Conservation (phyloP, 1,140 invertebrate species). For the Drosophila fuyamai region DNA sequence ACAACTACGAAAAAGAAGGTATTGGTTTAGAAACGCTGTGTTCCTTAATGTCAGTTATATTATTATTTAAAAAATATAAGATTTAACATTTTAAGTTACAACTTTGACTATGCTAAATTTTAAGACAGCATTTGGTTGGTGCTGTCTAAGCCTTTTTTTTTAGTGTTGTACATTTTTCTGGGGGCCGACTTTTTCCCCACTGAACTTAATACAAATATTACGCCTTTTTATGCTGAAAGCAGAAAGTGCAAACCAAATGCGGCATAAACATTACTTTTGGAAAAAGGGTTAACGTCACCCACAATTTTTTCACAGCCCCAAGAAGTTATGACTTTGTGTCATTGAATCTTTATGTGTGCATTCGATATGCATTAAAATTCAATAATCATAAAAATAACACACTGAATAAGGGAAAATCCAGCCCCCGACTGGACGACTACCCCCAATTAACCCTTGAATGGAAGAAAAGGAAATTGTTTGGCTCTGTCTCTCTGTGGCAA, state of each 20-base stretch:
- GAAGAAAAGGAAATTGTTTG: slow-evolving; percentile 34
- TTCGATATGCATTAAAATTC: slow-evolving; percentile 81
- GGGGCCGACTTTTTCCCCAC: slow-evolving; percentile 7
- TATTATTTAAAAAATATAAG: no score
- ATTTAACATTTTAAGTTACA: no score
- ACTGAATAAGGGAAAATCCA: slow-evolving; percentile 21
- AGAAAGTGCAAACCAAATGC: slow-evolving; percentile 65
- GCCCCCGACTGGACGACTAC: background rate
- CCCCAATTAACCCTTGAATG: slow-evolving; percentile 66
- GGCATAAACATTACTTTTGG: slow-evolving; percentile 61
- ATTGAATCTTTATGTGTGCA: slow-evolving; percentile 75
- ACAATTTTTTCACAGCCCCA: background rate
- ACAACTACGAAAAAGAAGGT: background rate
- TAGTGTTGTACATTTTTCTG: slow-evolving; percentile 1
- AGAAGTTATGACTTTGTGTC: slow-evolving; percentile 56
- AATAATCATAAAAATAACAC: slow-evolving; percentile 78
- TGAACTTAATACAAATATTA: slow-evolving; percentile 56
- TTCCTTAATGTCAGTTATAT: no score
- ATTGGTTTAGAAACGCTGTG: no score
- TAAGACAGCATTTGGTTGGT: background rate
- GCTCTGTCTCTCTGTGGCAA: slow-evolving; percentile 47
- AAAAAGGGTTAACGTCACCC: slow-evolving; percentile 42
- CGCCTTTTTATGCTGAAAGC: slow-evolving; percentile 64
- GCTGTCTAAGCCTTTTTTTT: background rate
- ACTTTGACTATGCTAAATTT: no score